Conservation (phyloP, 2,797 vertebrate species). For the Artibeus lituratus region DNA sequence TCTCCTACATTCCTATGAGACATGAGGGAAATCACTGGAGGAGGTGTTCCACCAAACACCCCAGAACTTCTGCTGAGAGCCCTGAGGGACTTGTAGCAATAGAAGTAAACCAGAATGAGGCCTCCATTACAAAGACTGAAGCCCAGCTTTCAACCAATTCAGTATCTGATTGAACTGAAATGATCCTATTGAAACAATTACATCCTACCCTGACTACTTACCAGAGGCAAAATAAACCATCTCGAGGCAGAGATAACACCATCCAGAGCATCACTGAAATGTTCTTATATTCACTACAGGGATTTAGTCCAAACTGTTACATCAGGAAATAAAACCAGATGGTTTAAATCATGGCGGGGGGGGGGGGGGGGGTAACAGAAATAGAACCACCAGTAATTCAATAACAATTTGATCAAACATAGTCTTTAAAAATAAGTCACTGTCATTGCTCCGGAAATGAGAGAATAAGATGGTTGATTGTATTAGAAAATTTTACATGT, state of each 20-base stretch:
- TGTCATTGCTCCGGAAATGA: background rate
- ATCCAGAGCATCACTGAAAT: background rate
- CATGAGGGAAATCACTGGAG: background rate
- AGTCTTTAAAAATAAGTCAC: constrained; percentile 25
- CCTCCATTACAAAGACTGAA: background rate
- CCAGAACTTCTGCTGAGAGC: background rate
- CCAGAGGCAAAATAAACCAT: background rate
- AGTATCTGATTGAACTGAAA: background rate
- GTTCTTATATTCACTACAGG: background rate
- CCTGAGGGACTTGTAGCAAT: background rate
- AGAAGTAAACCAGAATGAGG: background rate
- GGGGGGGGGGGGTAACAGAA: background rate
- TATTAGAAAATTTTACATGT: background rate
- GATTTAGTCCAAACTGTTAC: background rate
- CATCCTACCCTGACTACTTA: background rate
- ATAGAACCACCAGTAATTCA: background rate
- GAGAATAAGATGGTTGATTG: background rate
- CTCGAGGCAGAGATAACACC: background rate
- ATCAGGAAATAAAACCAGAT: background rate
- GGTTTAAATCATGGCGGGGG: background rate
- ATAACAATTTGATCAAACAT: background rate
- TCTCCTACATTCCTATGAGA: background rate
- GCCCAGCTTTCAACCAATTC: background rate
- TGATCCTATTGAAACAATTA: background rate
- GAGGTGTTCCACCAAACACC: background rate